Percentiles rank a stretch among this genome's conserved stretches.
Evolutionary conservation across 2,888 invertebrate species (phyloP).

Genomic region (Beris morrisii): DNA sequence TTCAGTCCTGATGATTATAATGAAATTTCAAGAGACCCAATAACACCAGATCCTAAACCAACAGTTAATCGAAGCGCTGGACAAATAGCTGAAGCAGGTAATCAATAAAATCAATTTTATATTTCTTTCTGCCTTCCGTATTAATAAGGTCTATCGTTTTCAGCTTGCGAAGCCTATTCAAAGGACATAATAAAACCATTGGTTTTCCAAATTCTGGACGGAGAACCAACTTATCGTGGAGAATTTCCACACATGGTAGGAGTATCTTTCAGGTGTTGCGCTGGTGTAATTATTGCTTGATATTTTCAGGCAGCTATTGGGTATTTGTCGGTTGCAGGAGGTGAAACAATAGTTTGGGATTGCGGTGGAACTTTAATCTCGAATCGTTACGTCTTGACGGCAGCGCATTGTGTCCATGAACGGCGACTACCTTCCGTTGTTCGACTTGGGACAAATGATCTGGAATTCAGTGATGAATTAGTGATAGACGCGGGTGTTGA

Average conservation of each 20-base stretch:
- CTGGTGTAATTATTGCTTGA: slow-evolving; percentile 35
- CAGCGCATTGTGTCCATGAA: slow-evolving; percentile 49
- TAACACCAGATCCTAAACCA: neutral
- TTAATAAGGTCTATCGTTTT: neutral
- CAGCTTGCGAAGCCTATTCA: neutral
- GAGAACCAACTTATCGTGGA: slow-evolving; percentile 44
- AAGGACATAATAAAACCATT: slow-evolving; percentile 5
- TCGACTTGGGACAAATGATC: slow-evolving; percentile 44
- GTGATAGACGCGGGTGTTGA: slow-evolving; percentile 42
- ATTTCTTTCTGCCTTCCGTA: neutral
- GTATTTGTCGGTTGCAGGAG: slow-evolving; percentile 40
- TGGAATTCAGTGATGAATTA: slow-evolving; percentile 40
- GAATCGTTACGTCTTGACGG: slow-evolving; percentile 47
- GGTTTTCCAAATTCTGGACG: slow-evolving; percentile 47
- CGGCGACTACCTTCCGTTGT: slow-evolving; percentile 44
- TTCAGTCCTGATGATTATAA: slow-evolving; percentile 23
- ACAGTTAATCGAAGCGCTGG: slow-evolving; percentile 7
- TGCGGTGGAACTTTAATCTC: slow-evolving; percentile 51
- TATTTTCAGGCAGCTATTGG: slow-evolving; percentile 44
- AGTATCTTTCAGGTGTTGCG: no score
- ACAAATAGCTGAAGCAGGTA: slow-evolving; percentile 18
- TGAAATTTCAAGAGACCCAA: slow-evolving; percentile 17
- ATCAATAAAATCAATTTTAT: neutral
- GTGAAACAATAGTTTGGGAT: slow-evolving; percentile 35
- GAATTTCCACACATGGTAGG: slow-evolving; percentile 51